A percentile compares a stretch with the other conserved stretches of the same genome.
Conservation (phyloP, 2,113 vertebrate species). For the Mirza zaza region DNA sequence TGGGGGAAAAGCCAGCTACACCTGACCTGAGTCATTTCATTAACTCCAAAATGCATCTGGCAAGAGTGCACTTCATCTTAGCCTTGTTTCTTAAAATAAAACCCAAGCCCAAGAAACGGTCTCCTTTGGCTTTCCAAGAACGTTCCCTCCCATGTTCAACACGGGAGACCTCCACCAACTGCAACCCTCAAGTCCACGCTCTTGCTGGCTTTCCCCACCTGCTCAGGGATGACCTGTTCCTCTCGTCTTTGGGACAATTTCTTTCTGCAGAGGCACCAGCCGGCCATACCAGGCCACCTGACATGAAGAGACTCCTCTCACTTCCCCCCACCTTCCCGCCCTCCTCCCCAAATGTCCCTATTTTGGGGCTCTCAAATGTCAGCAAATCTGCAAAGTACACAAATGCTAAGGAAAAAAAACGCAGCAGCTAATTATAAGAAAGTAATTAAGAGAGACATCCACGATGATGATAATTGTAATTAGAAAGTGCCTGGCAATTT, state of each 20-base stretch:
- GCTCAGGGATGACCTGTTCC: background rate
- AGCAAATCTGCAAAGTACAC: slow-evolving; percentile 76
- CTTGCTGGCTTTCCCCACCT: background rate
- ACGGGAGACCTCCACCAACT: background rate
- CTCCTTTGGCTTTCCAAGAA: background rate
- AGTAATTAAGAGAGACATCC: slow-evolving; percentile 82
- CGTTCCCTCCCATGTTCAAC: background rate
- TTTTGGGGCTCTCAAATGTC: slow-evolving; percentile 77
- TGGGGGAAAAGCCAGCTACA: background rate
- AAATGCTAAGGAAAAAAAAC: slow-evolving; percentile 69
- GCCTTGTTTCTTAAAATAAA: background rate
- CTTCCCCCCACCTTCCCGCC: background rate
- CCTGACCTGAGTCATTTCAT: background rate
- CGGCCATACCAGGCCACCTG: background rate
- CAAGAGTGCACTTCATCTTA: background rate
- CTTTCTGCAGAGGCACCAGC: background rate
- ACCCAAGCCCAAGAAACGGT: background rate
- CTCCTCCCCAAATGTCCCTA: slow-evolving; percentile 66
- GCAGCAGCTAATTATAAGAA: slow-evolving; percentile 80
- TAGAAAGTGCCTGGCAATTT: slow-evolving; percentile 75
- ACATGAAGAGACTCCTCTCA: background rate
- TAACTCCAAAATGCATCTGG: background rate
- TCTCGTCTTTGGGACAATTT: background rate
- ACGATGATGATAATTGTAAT: slow-evolving; percentile 79
- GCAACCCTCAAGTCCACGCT: background rate